These are phyloP conservation scores for Gryon sp. DNA, from an alignment of 1,140 invertebrate genomes.

Conservation along the genomic window DNA sequence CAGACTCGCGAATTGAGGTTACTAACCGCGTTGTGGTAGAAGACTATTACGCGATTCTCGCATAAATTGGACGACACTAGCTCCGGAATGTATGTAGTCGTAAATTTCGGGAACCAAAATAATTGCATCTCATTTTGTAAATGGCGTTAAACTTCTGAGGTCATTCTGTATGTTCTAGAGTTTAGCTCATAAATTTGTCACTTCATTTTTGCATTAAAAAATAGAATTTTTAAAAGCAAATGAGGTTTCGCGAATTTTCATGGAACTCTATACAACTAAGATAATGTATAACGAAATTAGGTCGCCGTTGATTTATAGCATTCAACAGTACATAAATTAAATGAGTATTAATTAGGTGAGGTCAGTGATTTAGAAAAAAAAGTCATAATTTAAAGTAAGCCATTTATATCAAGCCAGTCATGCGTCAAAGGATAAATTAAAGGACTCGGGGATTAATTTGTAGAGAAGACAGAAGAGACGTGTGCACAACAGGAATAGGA, in stretches of 20 bases:
- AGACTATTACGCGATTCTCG: conserved; percentile 75
- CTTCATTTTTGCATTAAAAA: conserved; percentile 37
- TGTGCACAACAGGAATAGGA: conserved; percentile 68
- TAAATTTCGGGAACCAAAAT: conserved; percentile 75
- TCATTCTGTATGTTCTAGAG: conserved; percentile 40
- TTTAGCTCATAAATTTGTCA: conserved; percentile 44
- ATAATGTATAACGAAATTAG: too few species aligned
- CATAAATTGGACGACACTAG: conserved; percentile 75
- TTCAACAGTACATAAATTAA: conserved; percentile 11
- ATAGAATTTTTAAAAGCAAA: conserved; percentile 7
- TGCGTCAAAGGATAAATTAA: conserved; percentile 51
- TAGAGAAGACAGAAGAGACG: conserved; percentile 1
- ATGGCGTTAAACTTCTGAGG: conserved; percentile 75
- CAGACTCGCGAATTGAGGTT: conserved; percentile 55
- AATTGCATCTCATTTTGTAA: conserved; percentile 78
- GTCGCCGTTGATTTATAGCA: conserved; percentile 10
- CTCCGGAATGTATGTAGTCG: conserved; percentile 74
- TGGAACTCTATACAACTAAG: conserved; percentile 9
- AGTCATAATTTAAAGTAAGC: conserved; percentile 1
- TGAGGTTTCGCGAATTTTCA: conserved; percentile 32
- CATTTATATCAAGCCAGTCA: conserved; percentile 33
- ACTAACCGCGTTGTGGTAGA: conserved; percentile 72
- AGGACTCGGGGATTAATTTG: conserved; percentile 16
- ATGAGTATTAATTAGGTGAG: conserved; percentile 29
- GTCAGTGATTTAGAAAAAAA: conserved; percentile 48